Evolutionary conservation across 2,113 vertebrate species (phyloP).

Genomic region (Montifringilla adamsi): DNA sequence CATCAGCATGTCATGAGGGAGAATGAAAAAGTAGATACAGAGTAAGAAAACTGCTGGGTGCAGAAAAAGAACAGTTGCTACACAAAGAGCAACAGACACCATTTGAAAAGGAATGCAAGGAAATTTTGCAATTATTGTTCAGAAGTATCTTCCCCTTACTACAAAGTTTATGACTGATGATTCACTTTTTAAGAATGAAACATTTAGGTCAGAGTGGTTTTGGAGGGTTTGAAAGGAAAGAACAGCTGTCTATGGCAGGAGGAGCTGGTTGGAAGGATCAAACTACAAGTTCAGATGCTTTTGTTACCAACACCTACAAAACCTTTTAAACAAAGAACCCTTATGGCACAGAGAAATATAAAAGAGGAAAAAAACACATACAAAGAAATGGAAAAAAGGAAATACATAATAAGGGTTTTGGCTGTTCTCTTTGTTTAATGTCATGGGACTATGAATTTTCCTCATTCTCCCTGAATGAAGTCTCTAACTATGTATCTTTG

Average conservation of each 20-base stretch:
- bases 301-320: constrained; percentile 2
- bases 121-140: background rate
- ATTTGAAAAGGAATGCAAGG: background rate
- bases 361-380: background rate
- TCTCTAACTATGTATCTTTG: background rate
- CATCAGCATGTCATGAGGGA: accelerated
- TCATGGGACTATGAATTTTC: background rate
- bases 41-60: background rate
- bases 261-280: background rate
- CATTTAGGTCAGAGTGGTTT: constrained; percentile 22
- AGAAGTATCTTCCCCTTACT: background rate
- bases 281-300: background rate
- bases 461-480: background rate
- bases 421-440: constrained; percentile 1
- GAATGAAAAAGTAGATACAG: background rate
- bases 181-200: background rate
- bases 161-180: constrained; percentile 7
- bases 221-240: constrained; percentile 24
- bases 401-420: background rate
- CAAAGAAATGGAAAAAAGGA: background rate
- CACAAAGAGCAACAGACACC: background rate
- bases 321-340: background rate
- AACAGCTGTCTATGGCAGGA: background rate
- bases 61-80: background rate
- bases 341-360: background rate